Percentiles rank a stretch among this genome's conserved stretches.
Evolutionary conservation across 1,140 invertebrate genomes (phyloP).

Genomic region (Calosoma granatense): DNA sequence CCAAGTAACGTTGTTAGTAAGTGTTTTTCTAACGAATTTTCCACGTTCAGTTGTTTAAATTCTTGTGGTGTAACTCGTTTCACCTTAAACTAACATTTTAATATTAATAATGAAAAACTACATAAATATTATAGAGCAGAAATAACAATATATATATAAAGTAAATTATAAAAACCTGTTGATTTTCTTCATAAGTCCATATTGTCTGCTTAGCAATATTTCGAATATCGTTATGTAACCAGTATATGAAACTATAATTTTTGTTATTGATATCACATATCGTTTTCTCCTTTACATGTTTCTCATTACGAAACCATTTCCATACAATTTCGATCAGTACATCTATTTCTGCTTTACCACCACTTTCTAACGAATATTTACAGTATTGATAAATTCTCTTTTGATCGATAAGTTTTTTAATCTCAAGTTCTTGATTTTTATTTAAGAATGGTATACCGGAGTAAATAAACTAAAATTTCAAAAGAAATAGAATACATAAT

Average conservation of each 20-base stretch:
- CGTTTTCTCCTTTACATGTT: constrained; percentile 19
- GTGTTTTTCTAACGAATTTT: constrained; percentile 33
- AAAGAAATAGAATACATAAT: constrained; percentile 18
- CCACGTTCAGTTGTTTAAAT: constrained; percentile 23
- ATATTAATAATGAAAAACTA: neutral
- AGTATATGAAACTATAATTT: constrained; percentile 29
- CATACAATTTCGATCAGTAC: constrained; percentile 24
- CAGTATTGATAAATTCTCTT: constrained; percentile 17
- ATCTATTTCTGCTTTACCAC: constrained; percentile 18
- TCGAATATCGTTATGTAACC: constrained; percentile 42
- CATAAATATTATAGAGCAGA: constrained; percentile 5
- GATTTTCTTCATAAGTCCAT: constrained; percentile 37
- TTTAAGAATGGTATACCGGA: constrained; percentile 57
- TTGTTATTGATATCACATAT: constrained; percentile 17
- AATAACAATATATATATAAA: constrained; percentile 11
- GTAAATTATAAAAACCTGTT: constrained; percentile 24
- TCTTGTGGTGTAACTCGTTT: constrained; percentile 29
- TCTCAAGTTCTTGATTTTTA: constrained; percentile 39
- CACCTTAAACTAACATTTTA: constrained; percentile 27
- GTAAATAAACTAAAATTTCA: constrained; percentile 49
- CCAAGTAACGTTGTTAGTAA: constrained; percentile 46
- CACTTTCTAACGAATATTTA: constrained; percentile 14
- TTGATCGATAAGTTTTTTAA: constrained; percentile 34
- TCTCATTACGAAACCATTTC: constrained; percentile 26
- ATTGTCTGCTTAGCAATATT: constrained; percentile 39